Conservation (phyloP, 2,113 vertebrate species). For the Pangasianodon hypophthalmus region DNA sequence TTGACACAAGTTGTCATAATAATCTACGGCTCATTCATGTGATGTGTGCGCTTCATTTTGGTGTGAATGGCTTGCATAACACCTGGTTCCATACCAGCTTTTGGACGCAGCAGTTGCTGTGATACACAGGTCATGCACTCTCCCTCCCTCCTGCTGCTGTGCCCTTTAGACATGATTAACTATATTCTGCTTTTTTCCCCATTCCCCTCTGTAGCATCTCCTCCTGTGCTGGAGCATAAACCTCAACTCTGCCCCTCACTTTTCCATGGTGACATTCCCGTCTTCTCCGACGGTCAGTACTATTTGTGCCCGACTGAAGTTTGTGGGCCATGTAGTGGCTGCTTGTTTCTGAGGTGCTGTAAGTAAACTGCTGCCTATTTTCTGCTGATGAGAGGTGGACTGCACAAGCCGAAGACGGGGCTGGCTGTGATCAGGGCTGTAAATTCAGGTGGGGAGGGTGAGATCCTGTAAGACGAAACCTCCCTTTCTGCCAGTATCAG, state of each 20-base stretch:
- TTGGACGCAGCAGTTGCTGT: constrained; percentile 67
- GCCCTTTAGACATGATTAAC: constrained; percentile 57
- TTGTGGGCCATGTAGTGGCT: constrained; percentile 39
- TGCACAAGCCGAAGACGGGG: constrained; percentile 22
- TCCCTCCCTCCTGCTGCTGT: constrained; percentile 45
- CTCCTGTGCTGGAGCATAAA: constrained; percentile 39
- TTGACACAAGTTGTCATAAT: neutral
- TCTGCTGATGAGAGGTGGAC: constrained; percentile 28
- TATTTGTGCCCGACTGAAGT: constrained; percentile 8
- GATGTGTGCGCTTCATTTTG: constrained; percentile 10
- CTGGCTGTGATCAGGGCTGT: constrained; percentile 63
- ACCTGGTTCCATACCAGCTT: constrained; percentile 57
- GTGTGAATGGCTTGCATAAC: constrained; percentile 35
- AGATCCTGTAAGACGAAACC: constrained; percentile 76
- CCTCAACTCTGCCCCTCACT: constrained; percentile 1
- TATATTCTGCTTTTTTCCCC: constrained; percentile 50
- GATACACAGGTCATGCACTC: constrained; percentile 66
- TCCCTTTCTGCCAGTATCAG: constrained; percentile 70
- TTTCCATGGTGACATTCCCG: constrained; percentile 11
- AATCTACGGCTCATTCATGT: neutral
- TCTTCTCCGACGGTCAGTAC: neutral
- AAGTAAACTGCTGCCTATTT: constrained; percentile 30
- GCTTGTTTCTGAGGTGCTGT: constrained; percentile 27
- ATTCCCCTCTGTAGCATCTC: constrained; percentile 63
- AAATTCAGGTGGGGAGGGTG: constrained; percentile 73